Evolutionary conservation across 2,797 vertebrate species (phyloP), one percentile per base, ranked within the genome.

Genomic region (Pachyuromys duprasi): DNA sequence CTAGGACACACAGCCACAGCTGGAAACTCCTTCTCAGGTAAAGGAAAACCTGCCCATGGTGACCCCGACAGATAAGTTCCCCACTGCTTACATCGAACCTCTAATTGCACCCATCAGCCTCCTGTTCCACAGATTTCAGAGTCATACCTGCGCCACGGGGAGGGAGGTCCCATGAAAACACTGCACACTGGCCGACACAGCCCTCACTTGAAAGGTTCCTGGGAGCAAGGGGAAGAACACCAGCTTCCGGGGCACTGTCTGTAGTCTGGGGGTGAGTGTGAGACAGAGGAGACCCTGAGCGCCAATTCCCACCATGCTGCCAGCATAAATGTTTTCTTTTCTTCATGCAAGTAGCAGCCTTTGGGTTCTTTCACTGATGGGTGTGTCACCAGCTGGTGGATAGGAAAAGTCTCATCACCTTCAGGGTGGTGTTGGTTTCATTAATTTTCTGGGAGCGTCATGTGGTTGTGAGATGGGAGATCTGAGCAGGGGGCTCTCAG

Each of bases 91-190:
- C 2, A 0, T 36, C n/a, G 0, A 0, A 91, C 76, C 94, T 87
- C 8, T 0, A n/a, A 63, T 39, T 89, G 79, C 60, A 90, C 42
- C 20, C 2, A 0, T 2, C 26, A n/a, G 2, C 0, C 1, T 63
- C 9, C 0, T 14, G 14, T 39, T 26, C 31, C 0, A 0, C 11
- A 28, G 84, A 83, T 31, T 91, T 86, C 3, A 0, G 33, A 0
- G 5, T 28, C 28, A n/a, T 7, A 12, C 89, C 33, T 0, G 0
- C 15, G 72, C 72, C 14, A 0, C 2, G 0, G 84, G 60, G 42
- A 33, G 60, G 24, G 31, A 31, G 86, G 78, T 24, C 69, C 69
- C 80, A 8, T 0, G 28, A 15, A 55, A 81, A 42, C 0, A 1
- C 53, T 36, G 20, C 0, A 0, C 2, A 33, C n/a, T 22, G 5